phyloP scores from a whole-genome alignment of 2,888 invertebrate species.

The Macaria notata region DNA sequence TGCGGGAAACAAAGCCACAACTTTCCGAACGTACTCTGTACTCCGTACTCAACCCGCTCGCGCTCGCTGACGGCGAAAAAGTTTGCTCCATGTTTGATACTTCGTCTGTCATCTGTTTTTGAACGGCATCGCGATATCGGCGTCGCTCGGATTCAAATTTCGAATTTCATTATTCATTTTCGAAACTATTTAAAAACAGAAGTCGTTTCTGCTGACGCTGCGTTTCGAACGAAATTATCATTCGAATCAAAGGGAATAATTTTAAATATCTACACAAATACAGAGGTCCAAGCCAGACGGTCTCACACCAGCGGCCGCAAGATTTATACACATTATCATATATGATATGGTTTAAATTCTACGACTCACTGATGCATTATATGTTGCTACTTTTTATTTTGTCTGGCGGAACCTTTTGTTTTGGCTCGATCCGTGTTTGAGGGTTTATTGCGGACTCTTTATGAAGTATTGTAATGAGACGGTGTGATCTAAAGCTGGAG shows the following conservation, averaged over 20 bases:
- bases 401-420: conserved; percentile 68
- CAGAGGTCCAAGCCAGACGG: conserved; percentile 68
- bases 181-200: conserved; percentile 1
- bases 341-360: conserved; percentile 52
- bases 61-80: conserved; percentile 64
- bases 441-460: conserved; percentile 45
- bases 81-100: conserved; percentile 55
- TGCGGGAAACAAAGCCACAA: conserved; percentile 72
- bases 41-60: neutral
- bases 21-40: conserved; percentile 47
- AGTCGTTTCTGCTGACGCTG: conserved; percentile 60
- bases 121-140: conserved; percentile 33
- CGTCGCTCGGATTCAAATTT: conserved; percentile 27
- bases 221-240: conserved; percentile 72
- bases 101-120: conserved; percentile 48
- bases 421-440: conserved; percentile 57
- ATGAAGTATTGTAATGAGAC: conserved; percentile 32
- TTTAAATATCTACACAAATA: conserved; percentile 75
- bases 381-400: conserved; percentile 66
- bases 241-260: conserved; percentile 81
- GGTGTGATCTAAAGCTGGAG: conserved; percentile 17
- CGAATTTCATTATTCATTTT: conserved; percentile 15
- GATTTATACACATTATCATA: conserved; percentile 63
- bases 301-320: conserved; percentile 62
- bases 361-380: conserved; percentile 70